Base-by-base conservation (phyloP, 2,113 vertebrate genomes). In the Nothoprocta pentlandii region DNA sequence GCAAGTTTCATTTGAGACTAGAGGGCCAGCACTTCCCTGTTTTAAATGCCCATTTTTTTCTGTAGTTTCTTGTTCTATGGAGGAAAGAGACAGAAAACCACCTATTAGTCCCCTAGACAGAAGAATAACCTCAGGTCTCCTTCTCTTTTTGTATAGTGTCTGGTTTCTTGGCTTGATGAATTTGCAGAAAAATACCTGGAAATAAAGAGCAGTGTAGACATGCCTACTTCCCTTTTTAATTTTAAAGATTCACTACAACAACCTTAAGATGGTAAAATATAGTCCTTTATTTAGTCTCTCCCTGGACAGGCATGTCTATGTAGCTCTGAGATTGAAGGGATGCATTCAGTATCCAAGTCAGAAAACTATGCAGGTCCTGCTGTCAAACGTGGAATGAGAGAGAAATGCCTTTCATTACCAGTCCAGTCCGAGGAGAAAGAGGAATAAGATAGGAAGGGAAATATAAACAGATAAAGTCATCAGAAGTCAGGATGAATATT, bases 251-350 rank as follows among this genome's bases (percentile, higher is more conserved):
- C 11, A 23, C 46, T 92, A 16, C 39, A 56, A 59, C 10, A 85
- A 85, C 81, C 63, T 68, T 80, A 85, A 77, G 47, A 67, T 49
- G 56, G 64, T 42, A 67, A 77, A 87, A 94, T 58, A 56, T 44
- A 94, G 74, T 54, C 68, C 39, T 97, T 86, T 90, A 92, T 95
- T 95, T 94, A 94, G 82, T 96, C 79, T 94, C 36, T 84, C 56
- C 84, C 69, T 79, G 80, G 66, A 58, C 56, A 71, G 61, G 83
- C 39, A 46, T 71, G 89, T 75, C 68, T 90, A 7, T 86, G 82
- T 71, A 83, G 93, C 64, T 23, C 59, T 90, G 82, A 92, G 34
- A 68, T 51, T 96, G 92, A 94, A 94, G 85, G 58, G 82, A 92
- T 54, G 82, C 80, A 96, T 96, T 97, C 93, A 92, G 79, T 30